These are phyloP conservation scores for Oriolus oriolus DNA, from an alignment of 2,113 vertebrate genomes.

Conservation along the genomic window DNA sequence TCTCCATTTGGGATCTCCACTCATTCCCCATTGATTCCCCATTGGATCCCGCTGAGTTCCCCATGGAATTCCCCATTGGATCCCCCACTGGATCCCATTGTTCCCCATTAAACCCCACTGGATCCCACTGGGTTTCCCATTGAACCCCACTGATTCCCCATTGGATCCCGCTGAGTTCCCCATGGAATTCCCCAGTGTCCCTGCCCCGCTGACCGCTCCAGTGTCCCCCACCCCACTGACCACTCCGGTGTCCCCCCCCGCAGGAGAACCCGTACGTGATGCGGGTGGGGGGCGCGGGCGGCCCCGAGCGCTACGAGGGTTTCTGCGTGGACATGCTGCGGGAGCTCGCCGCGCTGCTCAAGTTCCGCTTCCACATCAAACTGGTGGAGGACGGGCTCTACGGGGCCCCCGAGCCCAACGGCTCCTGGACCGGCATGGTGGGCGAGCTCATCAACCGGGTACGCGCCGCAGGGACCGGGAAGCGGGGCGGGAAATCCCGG, in stretches of 20 bases:
- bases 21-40: no score
- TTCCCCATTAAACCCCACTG: no score
- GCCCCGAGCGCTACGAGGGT: conserved; percentile 83
- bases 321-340: conserved; percentile 93
- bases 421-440: conserved; percentile 94
- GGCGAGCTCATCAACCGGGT: conserved; percentile 92
- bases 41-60: no score
- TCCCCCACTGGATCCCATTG: no score
- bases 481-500: neutral
- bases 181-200: no score
- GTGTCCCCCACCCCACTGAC: neutral
- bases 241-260: no score
- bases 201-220: neutral
- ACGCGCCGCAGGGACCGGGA: neutral
- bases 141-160: no score
- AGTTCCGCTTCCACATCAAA: conserved; percentile 87
- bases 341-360: conserved; percentile 83
- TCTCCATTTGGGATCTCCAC: no score
- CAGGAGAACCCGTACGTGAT: no score
- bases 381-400: conserved; percentile 89
- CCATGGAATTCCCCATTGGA: no score
- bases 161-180: no score
- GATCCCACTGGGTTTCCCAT: no score
- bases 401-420: conserved; percentile 86
- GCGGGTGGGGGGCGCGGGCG: conserved; percentile 58